These are phyloP conservation scores for Dasypus novemcinctus DNA, from an alignment of 2,113 vertebrate species.

Conservation along the genomic window DNA sequence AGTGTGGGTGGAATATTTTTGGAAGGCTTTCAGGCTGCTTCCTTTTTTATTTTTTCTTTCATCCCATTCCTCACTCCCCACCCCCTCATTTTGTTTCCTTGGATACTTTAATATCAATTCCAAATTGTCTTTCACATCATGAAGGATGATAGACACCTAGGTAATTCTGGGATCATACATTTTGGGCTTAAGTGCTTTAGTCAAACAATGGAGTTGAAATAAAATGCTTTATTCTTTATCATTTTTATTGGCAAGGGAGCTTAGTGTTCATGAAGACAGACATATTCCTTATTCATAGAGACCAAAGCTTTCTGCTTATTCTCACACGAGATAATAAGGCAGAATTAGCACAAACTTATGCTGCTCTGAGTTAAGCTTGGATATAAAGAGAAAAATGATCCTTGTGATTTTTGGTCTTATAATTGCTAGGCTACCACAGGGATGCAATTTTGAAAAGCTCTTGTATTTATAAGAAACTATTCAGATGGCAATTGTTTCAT, in stretches of 20 bases:
- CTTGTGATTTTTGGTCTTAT: conserved; percentile 12
- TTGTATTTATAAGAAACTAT: conserved; percentile 30
- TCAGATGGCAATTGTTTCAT: neutral
- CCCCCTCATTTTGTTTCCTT: conserved; percentile 59
- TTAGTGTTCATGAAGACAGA: conserved; percentile 50
- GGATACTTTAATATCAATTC: conserved; percentile 59
- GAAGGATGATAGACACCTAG: conserved; percentile 51
- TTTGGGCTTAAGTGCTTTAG: conserved; percentile 62
- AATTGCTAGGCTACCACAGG: conserved; percentile 10
- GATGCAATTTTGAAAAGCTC: conserved; percentile 49
- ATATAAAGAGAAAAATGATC: conserved; percentile 50
- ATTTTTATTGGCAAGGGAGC: conserved; percentile 63
- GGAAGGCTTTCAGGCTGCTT: neutral
- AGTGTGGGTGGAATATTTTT: conserved; percentile 42
- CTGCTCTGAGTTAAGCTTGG: neutral
- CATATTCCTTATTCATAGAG: conserved; percentile 7
- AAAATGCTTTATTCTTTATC: conserved; percentile 67
- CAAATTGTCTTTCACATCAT: conserved; percentile 67
- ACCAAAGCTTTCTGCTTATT: conserved; percentile 53
- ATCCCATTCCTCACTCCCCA: neutral
- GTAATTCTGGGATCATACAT: conserved; percentile 62
- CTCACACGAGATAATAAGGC: conserved; percentile 47
- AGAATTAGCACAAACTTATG: conserved; percentile 40
- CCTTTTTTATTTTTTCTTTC: neutral
- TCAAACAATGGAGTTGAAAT: conserved; percentile 60